Percentiles rank a stretch among this genome's conserved stretches.
These are phyloP conservation scores for Drosophila burlai DNA, from an alignment of 1,140 invertebrate genomes.

Conservation along the genomic window DNA sequence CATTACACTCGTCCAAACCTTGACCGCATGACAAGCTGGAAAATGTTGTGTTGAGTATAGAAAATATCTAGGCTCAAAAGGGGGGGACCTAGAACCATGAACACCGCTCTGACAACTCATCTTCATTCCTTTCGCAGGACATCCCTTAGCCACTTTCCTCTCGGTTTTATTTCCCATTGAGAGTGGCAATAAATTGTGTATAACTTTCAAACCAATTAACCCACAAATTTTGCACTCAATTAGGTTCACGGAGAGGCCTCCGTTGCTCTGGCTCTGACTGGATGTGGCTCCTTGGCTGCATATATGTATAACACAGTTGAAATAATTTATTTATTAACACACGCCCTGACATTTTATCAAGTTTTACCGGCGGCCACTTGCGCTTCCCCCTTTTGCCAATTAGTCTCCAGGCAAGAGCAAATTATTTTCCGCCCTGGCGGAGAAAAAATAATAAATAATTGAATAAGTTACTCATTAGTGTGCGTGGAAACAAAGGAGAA, in stretches of 20 bases:
- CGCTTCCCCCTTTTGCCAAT: constrained; percentile 58
- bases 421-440: constrained; percentile 57
- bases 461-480: constrained; percentile 79
- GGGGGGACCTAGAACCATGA: neutral
- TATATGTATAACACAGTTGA: constrained; percentile 11
- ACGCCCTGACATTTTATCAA: constrained; percentile 38
- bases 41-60: constrained; percentile 54
- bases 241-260: constrained; percentile 35
- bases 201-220: constrained; percentile 74
- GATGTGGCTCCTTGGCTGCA: constrained; percentile 15
- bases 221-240: constrained; percentile 74
- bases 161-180: constrained; percentile 28
- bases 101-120: constrained; percentile 26
- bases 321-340: constrained; percentile 59
- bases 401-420: constrained; percentile 57
- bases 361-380: constrained; percentile 35
- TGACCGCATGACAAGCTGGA: constrained; percentile 74
- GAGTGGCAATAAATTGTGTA: constrained; percentile 58
- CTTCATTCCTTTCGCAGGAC: constrained; percentile 1
- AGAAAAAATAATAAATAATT: constrained; percentile 74
- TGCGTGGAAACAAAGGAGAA: constrained; percentile 7
- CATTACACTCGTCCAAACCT: constrained; percentile 59
- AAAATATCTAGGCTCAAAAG: constrained; percentile 2
- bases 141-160: constrained; percentile 2
- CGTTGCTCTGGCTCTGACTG: constrained; percentile 1